Conservation (phyloP, 2,888 invertebrate species). For the Geotrupes spiniger region DNA sequence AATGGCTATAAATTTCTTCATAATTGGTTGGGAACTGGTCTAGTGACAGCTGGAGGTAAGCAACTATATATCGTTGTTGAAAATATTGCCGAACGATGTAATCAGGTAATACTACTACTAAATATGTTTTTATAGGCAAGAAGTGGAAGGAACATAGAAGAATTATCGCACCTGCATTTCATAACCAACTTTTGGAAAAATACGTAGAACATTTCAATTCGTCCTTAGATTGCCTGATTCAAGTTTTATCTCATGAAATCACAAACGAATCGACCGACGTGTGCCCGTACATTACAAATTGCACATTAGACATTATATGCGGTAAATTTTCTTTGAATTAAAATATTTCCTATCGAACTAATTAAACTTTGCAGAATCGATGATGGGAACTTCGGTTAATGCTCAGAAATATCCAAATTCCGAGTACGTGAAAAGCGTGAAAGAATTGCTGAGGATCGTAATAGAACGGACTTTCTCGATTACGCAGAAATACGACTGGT, state of each 20-base stretch:
- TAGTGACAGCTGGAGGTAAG: constrained; percentile 38
- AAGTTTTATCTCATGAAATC: constrained; percentile 49
- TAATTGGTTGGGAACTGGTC: constrained; percentile 39
- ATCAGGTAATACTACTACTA: too few relatives aligned
- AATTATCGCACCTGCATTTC: constrained; percentile 70
- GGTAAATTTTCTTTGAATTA: constrained; percentile 48
- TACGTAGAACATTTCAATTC: constrained; percentile 66
- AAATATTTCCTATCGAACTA: too few relatives aligned
- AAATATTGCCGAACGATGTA: too few relatives aligned
- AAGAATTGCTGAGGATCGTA: constrained; percentile 48
- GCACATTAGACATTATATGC: constrained; percentile 59
- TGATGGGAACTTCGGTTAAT: constrained; percentile 75
- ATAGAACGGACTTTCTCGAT: constrained; percentile 43
- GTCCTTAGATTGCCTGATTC: constrained; percentile 56
- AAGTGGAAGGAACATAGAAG: constrained; percentile 66
- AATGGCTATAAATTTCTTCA: constrained; percentile 34
- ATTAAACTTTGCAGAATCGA: constrained; percentile 74
- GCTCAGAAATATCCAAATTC: constrained; percentile 69
- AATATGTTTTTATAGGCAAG: too few relatives aligned
- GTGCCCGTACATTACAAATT: constrained; percentile 59
- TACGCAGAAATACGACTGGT: constrained; percentile 52
- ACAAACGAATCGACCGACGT: constrained; percentile 54
- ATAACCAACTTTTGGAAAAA: constrained; percentile 68
- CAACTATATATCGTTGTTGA: not conserved
- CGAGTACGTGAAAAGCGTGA: constrained; percentile 70